Evolutionary conservation across 2,888 invertebrate species (phyloP).

Genomic region (Eristalis arbustorum): DNA sequence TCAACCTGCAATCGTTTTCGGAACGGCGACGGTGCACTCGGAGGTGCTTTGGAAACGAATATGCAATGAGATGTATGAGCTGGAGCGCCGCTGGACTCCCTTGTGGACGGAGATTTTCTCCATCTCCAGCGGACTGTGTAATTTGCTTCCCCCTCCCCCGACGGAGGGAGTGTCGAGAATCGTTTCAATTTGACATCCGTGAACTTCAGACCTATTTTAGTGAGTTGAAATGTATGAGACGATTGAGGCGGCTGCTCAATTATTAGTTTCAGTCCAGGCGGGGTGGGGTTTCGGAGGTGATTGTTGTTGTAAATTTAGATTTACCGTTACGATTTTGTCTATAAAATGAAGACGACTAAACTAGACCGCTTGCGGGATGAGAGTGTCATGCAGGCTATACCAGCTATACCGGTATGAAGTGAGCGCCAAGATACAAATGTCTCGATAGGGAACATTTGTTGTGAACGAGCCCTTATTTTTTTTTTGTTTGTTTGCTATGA

Average conservation of each 20-base stretch:
- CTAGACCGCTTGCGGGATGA: background rate
- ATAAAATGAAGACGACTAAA: background rate
- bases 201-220: slow-evolving; percentile 65
- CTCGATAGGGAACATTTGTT: too few species aligned
- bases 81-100: slow-evolving; percentile 29
- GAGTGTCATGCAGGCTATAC: too few species aligned
- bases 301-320: background rate
- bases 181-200: slow-evolving; percentile 58
- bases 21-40: background rate
- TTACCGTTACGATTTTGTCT: background rate
- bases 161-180: slow-evolving; percentile 38
- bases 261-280: background rate
- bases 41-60: slow-evolving; percentile 10
- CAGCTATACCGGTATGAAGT: too few species aligned
- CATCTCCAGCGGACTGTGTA: slow-evolving; percentile 21
- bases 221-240: background rate
- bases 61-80: slow-evolving; percentile 14
- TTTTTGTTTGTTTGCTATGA: too few species aligned
- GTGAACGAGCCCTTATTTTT: too few species aligned
- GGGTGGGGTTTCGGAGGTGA: background rate
- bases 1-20: slow-evolving; percentile 57
- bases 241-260: background rate
- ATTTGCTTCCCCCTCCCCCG: slow-evolving; percentile 55
- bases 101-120: slow-evolving; percentile 50
- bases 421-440: too few species aligned